Evolutionary conservation across 2,888 invertebrate species (phyloP).

Genomic region (Orchesella flavescens): DNA sequence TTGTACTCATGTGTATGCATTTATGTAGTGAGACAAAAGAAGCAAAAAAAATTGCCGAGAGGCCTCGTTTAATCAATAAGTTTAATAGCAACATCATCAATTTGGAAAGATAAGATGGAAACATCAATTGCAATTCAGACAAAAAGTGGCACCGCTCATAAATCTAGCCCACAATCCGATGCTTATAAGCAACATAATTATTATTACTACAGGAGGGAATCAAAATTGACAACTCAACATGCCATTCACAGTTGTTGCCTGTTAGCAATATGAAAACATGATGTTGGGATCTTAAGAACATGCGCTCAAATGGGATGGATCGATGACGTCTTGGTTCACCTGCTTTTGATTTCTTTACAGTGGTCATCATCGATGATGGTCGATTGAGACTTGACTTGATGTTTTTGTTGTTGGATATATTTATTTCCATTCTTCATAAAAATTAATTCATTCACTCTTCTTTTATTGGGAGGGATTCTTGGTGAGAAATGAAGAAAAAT

Average conservation of each 20-base stretch:
- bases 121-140: constrained; percentile 21
- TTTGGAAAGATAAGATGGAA: constrained; percentile 47
- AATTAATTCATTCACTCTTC: constrained; percentile 23
- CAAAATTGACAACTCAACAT: constrained; percentile 64
- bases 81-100: constrained; percentile 62
- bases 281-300: background rate
- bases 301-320: constrained; percentile 32
- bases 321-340: constrained; percentile 50
- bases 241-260: constrained; percentile 53
- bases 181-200: constrained; percentile 47
- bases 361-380: background rate
- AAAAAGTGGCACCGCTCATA: constrained; percentile 34
- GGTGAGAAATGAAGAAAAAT: background rate
- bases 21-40: constrained; percentile 26
- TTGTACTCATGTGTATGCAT: too few relatives aligned
- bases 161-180: constrained; percentile 14
- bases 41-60: constrained; percentile 45
- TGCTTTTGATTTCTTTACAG: constrained; percentile 11
- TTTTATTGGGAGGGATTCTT: background rate
- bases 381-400: too few relatives aligned
- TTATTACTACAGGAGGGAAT: constrained; percentile 61
- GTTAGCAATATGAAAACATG: constrained; percentile 9
- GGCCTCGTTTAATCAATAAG: constrained; percentile 61
- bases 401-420: background rate
- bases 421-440: background rate